Conservation (phyloP, 2,888 invertebrate genomes). For the Phania funesta region DNA sequence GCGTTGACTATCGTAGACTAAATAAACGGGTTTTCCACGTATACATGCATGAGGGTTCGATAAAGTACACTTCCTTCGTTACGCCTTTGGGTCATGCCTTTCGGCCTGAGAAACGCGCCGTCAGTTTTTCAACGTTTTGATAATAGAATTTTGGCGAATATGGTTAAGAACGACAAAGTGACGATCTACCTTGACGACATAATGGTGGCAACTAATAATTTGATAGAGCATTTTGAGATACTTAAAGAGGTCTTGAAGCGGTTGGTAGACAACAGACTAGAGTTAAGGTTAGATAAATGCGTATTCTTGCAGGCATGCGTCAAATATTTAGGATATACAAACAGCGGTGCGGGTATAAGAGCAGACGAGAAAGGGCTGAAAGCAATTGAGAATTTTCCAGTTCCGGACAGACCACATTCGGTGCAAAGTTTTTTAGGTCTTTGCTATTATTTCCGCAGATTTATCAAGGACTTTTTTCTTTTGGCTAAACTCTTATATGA, state of each 20-base stretch:
- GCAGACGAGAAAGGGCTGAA: slow-evolving; percentile 41
- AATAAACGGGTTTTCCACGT: slow-evolving; percentile 47
- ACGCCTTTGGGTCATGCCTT: slow-evolving; percentile 64
- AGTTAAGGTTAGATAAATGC: slow-evolving; percentile 52
- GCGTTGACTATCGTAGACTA: background rate
- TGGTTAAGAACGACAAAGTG: background rate
- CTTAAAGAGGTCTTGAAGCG: too few species aligned
- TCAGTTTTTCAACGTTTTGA: slow-evolving; percentile 57
- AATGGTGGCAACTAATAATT: background rate
- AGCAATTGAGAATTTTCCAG: slow-evolving; percentile 11
- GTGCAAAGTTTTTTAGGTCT: slow-evolving; percentile 56
- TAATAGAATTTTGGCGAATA: background rate
- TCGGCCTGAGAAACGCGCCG: slow-evolving; percentile 53
- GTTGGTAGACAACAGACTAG: too few species aligned
- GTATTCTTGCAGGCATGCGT: slow-evolving; percentile 33
- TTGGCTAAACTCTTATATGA: background rate
- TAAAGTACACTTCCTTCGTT: slow-evolving; percentile 57
- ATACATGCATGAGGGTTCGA: slow-evolving; percentile 39
- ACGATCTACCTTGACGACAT: background rate
- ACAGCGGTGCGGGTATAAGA: slow-evolving; percentile 33
- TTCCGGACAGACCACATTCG: too few species aligned
- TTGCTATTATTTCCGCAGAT: slow-evolving; percentile 56
- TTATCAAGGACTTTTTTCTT: slow-evolving; percentile 47
- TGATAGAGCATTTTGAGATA: too few species aligned
- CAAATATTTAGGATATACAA: slow-evolving; percentile 40